A percentile compares a stretch with the other conserved stretches of the same genome.
Conservation (phyloP, 2,888 invertebrate genomes). For the Eretmocerus hayati region DNA sequence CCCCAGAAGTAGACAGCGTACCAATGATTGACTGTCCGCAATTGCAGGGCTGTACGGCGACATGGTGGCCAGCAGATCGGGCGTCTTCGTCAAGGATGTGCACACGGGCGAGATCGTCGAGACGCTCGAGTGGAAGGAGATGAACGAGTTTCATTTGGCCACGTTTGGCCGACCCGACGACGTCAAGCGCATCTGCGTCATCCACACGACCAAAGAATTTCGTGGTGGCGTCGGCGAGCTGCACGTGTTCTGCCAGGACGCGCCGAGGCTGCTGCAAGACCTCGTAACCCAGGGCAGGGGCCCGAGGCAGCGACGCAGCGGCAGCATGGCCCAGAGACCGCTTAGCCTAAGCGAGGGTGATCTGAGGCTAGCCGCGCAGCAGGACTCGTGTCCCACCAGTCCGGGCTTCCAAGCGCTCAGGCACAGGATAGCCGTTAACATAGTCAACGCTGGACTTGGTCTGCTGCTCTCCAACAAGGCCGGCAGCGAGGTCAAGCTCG, state of each 20-base stretch:
- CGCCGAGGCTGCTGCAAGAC: constrained; percentile 46
- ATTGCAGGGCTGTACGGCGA: constrained; percentile 52
- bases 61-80: constrained; percentile 51
- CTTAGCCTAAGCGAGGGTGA: constrained; percentile 24
- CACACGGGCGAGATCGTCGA: constrained; percentile 49
- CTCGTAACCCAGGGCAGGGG: constrained; percentile 47
- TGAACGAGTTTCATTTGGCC: constrained; percentile 53
- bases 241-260: constrained; percentile 49
- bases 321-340: constrained; percentile 26
- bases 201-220: constrained; percentile 55
- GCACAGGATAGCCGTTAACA: constrained; percentile 29
- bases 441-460: constrained; percentile 33
- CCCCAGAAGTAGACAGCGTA: too few species aligned
- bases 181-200: constrained; percentile 55
- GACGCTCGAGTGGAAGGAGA: constrained; percentile 56
- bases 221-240: constrained; percentile 51
- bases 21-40: too few species aligned
- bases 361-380: constrained; percentile 11
- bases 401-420: constrained; percentile 24
- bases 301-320: constrained; percentile 21
- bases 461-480: constrained; percentile 27
- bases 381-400: background rate
- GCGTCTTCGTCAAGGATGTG: constrained; percentile 53
- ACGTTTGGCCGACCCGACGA: constrained; percentile 50
- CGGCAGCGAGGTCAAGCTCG: constrained; percentile 32